phyloP scores from a whole-genome alignment of 1,140 invertebrate genomes.

The Drosophila pectinifera region DNA sequence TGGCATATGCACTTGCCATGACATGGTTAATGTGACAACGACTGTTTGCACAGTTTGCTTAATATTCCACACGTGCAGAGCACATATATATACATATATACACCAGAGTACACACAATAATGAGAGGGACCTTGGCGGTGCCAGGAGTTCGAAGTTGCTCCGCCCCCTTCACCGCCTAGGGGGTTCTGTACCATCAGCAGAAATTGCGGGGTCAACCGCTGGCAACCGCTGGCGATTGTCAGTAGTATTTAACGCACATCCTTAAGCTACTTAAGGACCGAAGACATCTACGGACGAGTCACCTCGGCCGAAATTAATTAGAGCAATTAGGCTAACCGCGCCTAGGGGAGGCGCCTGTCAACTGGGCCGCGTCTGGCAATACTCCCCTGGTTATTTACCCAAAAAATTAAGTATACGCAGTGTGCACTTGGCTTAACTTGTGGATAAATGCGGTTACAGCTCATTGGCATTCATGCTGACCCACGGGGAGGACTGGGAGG shows the following conservation, averaged over 20 bases:
- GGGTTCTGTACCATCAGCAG: conserved; percentile 63
- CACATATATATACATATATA: conserved; percentile 6
- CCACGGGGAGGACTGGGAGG: neutral
- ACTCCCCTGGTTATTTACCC: conserved; percentile 17
- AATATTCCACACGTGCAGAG: conserved; percentile 63
- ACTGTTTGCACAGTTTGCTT: conserved; percentile 63
- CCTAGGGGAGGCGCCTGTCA: conserved; percentile 24
- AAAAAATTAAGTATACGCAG: conserved; percentile 47
- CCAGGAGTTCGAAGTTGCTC: conserved; percentile 30
- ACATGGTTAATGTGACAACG: conserved; percentile 57
- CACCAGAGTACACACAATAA: conserved; percentile 36
- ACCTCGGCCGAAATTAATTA: conserved; percentile 73
- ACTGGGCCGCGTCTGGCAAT: neutral
- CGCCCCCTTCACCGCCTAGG: conserved; percentile 16
- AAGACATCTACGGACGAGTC: conserved; percentile 54
- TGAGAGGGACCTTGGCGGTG: conserved; percentile 40
- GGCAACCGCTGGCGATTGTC: conserved; percentile 21
- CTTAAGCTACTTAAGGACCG: conserved; percentile 44
- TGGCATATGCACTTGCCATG: conserved; percentile 54
- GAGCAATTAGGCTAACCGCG: conserved; percentile 60
- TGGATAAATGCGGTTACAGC: conserved; percentile 24
- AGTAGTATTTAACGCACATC: conserved; percentile 28
- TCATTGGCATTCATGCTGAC: conserved; percentile 45
- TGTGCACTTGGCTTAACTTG: conserved; percentile 13
- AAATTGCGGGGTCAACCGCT: conserved; percentile 42